Evolutionary conservation across 2,888 invertebrate species (phyloP).

Genomic region (Heliconius ethilla): DNA sequence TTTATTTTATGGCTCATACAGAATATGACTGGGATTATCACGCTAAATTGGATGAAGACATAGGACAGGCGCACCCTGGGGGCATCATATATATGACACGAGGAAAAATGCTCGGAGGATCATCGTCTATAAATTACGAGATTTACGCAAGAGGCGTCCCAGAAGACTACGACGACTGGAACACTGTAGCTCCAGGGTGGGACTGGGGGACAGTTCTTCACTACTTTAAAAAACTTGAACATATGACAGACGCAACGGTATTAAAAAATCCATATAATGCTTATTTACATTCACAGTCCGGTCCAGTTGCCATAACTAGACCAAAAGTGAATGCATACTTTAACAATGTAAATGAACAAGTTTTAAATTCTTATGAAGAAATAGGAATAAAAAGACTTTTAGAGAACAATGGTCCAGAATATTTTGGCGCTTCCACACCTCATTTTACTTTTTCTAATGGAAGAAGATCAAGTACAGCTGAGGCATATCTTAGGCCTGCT

Average conservation of each 20-base stretch:
- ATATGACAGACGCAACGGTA: constrained; percentile 51
- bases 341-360: constrained; percentile 45
- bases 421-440: constrained; percentile 50
- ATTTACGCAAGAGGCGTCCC: constrained; percentile 54
- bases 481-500: constrained; percentile 60
- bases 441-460: constrained; percentile 59
- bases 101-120: constrained; percentile 56
- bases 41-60: constrained; percentile 49
- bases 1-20: constrained; percentile 48
- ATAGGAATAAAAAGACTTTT: constrained; percentile 52
- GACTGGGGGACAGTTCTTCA: constrained; percentile 51
- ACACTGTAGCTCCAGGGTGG: constrained; percentile 52
- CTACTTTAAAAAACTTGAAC: constrained; percentile 56
- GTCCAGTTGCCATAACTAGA: constrained; percentile 54
- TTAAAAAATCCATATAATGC: constrained; percentile 46
- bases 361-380: constrained; percentile 52
- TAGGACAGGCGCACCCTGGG: constrained; percentile 48
- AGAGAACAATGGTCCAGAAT: constrained; percentile 53
- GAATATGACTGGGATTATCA: constrained; percentile 54
- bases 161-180: constrained; percentile 55
- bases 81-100: constrained; percentile 49
- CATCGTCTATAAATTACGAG: constrained; percentile 53
- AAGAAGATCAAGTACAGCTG: constrained; percentile 69
- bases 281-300: constrained; percentile 51
- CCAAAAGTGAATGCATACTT: constrained; percentile 50